Evolutionary conservation across 2,113 vertebrate species (phyloP).

Genomic region (Trochalopteron elliotii): DNA sequence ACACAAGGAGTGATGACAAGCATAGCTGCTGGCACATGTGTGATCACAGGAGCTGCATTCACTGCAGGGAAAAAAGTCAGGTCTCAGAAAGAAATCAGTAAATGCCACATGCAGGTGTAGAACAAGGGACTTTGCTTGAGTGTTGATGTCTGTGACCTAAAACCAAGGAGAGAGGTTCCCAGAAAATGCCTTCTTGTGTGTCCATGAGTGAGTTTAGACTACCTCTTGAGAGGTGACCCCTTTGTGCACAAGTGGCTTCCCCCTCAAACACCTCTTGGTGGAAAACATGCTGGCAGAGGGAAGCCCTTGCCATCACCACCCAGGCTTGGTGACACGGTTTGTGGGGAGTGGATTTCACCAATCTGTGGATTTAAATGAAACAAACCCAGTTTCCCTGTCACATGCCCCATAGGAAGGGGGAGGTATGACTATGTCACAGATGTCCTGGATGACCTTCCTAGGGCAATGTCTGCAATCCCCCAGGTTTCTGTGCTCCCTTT

Average conservation of each 20-base stretch:
- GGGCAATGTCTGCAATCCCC: not conserved
- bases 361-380: not conserved
- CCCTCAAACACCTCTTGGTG: not conserved
- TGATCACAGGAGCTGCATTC: not conserved
- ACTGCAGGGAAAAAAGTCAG: not conserved
- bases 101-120: not conserved
- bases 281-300: not conserved
- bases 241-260: not conserved
- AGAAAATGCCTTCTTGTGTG: not conserved
- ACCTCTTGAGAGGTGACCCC: not conserved
- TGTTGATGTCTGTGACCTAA: not conserved
- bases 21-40: accelerated
- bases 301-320: not conserved
- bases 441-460: not conserved
- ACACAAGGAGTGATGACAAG: not conserved
- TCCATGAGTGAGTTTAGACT: too few relatives aligned
- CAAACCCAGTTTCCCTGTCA: not conserved
- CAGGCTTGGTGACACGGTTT: not conserved
- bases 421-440: not conserved
- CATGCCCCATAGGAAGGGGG: not conserved
- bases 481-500: not conserved
- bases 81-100: not conserved
- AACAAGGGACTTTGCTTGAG: not conserved
- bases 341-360: not conserved
- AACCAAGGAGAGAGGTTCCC: not conserved